Conservation (phyloP, 2,113 vertebrate species). For the Scomber scombrus region DNA sequence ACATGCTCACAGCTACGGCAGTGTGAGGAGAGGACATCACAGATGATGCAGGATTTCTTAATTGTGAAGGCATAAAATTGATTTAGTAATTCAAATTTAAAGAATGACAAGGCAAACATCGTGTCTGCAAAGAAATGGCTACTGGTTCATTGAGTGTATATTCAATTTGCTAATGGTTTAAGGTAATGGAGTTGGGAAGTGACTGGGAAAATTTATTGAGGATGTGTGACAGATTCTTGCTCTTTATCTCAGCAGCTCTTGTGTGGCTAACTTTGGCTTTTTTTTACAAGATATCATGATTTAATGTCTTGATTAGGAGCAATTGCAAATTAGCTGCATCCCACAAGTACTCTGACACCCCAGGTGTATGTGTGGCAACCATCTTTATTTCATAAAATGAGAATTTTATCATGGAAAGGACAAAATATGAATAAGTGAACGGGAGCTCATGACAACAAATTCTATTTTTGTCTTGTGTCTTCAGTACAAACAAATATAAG, state of each 20-base stretch:
- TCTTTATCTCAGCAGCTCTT: not conserved
- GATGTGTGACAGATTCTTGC: not conserved
- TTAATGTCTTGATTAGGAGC: not conserved
- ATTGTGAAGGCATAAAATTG: not conserved
- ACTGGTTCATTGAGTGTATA: not conserved
- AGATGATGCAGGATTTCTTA: slow-evolving; percentile 8
- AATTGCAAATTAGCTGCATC: slow-evolving; percentile 37
- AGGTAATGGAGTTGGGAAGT: not conserved
- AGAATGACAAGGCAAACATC: slow-evolving; percentile 12
- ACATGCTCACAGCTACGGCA: slow-evolving; percentile 16
- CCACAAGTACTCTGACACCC: slow-evolving; percentile 2
- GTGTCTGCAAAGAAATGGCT: slow-evolving; percentile 7
- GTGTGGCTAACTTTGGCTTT: not conserved
- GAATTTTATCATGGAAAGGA: slow-evolving; percentile 21
- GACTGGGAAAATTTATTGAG: not conserved
- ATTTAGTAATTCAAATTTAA: not conserved
- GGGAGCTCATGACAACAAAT: slow-evolving; percentile 48
- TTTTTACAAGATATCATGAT: not conserved
- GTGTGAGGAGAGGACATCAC: slow-evolving; percentile 22
- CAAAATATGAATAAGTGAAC: slow-evolving; percentile 47
- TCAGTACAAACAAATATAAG: slow-evolving; percentile 68
- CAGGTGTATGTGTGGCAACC: slow-evolving; percentile 22
- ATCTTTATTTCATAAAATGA: slow-evolving; percentile 20
- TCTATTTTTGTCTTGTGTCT: slow-evolving; percentile 52
- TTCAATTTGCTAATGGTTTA: not conserved